Evolutionary conservation across 64 coral and sea anemone species (phyloP), one percentile per base, ranked within the genome.

Genomic region (Montipora efflorescens): DNA sequence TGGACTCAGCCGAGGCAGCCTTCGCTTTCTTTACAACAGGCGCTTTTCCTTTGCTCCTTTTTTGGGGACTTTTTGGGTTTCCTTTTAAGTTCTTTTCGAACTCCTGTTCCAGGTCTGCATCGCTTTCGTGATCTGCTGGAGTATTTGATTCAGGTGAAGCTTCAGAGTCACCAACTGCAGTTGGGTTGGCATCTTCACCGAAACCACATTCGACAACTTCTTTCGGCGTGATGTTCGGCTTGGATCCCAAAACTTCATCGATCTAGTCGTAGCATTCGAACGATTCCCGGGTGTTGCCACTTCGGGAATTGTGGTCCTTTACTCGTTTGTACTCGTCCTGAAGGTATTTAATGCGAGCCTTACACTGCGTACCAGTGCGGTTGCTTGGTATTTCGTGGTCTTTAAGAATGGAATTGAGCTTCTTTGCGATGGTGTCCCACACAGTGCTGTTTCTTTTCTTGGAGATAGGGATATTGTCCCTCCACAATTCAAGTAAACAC

Each of bases 261-360:
- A 94, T 89, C 62, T 93, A 74, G 3, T 92, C 73, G 53, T 87
- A 93, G 74, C 78, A 93, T 66, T 86, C 18, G 9, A 93, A 94
- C 0, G 48, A 79, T 77, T 93, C 83, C 48, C 47, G 72, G 64
- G 87, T 80, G 91, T 94, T 94, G 49, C 87, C 93, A 59, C 48
- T 83, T 44, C 36, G 36, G 36, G 2, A 36, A 36, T 36, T 77
- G 48, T 82, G 77, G 19, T 94, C 87, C 67, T 94, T 89, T 55
- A 89, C 85, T 82, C 51, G 22, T 43, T 94, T 94, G 71, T 83
- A 94, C 68, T 94, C 68, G 23, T 94, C 93, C 50, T 89, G 52
- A 44, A 94, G 78, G 79, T 75, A 67, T 47, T 84, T 77, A 16
- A 87, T 86, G 52, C 58, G 36, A 14, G 28, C 43, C 48, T 87